These are phyloP conservation scores for Brachionus koreanus DNA, from an alignment of 1,140 invertebrate genomes.

Conservation along the genomic window DNA sequence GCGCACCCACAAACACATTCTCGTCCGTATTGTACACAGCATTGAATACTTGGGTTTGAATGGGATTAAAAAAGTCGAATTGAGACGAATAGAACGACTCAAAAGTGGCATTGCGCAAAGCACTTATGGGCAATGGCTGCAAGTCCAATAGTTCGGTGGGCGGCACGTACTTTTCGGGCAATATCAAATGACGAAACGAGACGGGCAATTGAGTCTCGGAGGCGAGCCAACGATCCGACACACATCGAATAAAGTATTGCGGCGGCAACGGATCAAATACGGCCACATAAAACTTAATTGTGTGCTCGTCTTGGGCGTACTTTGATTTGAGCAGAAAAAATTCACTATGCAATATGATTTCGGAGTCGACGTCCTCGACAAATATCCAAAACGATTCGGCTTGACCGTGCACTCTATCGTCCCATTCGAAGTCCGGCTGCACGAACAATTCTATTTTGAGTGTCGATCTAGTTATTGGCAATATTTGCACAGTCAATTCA, in stretches of 20 bases:
- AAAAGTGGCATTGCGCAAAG: slow-evolving; percentile 73
- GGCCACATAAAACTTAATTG: slow-evolving; percentile 96
- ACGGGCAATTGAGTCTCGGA: slow-evolving; percentile 92
- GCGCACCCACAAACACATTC: slow-evolving; percentile 95
- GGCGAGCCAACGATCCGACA: slow-evolving; percentile 66
- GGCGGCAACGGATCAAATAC: slow-evolving; percentile 96
- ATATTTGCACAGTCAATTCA: slow-evolving; percentile 88
- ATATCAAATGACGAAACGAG: slow-evolving; percentile 90
- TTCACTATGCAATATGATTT: slow-evolving; percentile 88
- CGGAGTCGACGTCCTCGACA: slow-evolving; percentile 95
- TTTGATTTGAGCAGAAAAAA: slow-evolving; percentile 91
- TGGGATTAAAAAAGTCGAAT: slow-evolving; percentile 94
- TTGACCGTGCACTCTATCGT: slow-evolving; percentile 69
- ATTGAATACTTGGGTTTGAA: slow-evolving; percentile 99
- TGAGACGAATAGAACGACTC: slow-evolving; percentile 76
- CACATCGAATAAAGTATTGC: slow-evolving; percentile 84
- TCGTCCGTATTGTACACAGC: slow-evolving; percentile 97
- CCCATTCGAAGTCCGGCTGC: slow-evolving; percentile 99
- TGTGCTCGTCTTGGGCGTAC: slow-evolving; percentile 87
- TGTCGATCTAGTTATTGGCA: slow-evolving; percentile 92
- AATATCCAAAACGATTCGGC: slow-evolving; percentile 98
- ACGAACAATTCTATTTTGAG: slow-evolving; percentile 91
- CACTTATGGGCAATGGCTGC: slow-evolving; percentile 82
- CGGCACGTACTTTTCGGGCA: slow-evolving; percentile 95
- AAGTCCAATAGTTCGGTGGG: slow-evolving; percentile 96